Evolutionary conservation across 2,113 vertebrate species (phyloP).

Genomic region (Ceyx melanurus): DNA sequence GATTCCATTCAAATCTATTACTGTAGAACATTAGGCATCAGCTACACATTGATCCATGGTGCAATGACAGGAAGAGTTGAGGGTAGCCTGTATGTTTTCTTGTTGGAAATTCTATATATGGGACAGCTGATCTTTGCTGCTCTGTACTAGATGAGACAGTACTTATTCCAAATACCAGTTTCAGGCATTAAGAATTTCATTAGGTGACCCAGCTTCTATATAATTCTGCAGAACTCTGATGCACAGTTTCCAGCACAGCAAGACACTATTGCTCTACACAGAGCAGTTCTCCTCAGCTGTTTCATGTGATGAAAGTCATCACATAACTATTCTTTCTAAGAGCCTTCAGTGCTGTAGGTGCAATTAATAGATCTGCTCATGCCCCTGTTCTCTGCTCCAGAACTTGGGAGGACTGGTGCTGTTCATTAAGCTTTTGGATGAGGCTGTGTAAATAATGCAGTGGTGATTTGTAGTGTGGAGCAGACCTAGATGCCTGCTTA

Average conservation of each 20-base stretch:
- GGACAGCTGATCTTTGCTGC: neutral
- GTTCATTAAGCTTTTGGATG: neutral
- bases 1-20: neutral
- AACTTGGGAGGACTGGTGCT: neutral
- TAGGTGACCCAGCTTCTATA: neutral
- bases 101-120: neutral
- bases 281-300: neutral
- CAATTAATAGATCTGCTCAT: neutral
- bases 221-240: neutral
- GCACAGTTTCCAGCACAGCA: neutral
- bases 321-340: neutral
- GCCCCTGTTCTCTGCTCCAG: neutral
- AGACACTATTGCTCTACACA: neutral
- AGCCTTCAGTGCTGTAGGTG: neutral
- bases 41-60: accelerated
- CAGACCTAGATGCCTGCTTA: neutral
- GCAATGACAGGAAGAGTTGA: neutral
- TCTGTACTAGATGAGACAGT: neutral
- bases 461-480: neutral
- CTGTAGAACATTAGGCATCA: neutral
- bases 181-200: neutral
- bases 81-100: neutral
- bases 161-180: neutral
- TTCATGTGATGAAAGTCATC: neutral
- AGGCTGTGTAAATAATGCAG: neutral